phyloP scores from a whole-genome alignment of 2,888 invertebrate genomes.

The Dugesia japonica region DNA sequence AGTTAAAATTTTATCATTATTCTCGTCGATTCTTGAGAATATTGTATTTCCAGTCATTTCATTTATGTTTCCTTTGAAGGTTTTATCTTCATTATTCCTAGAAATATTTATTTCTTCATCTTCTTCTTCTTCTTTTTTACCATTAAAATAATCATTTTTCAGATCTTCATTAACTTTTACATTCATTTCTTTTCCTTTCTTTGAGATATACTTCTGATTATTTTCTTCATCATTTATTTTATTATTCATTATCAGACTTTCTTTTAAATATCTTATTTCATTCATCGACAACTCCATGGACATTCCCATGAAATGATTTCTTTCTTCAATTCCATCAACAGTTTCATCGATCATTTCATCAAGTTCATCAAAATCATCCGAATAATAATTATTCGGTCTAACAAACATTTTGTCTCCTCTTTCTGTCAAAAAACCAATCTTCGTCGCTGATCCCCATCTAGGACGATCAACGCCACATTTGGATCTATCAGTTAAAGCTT shows the following conservation, averaged over 20 bases:
- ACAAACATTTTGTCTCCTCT: conserved; percentile 14
- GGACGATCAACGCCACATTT: not conserved
- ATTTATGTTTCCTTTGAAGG: too few relatives aligned
- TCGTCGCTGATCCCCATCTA: conserved; percentile 25
- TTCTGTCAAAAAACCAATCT: not conserved
- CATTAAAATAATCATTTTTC: too few relatives aligned
- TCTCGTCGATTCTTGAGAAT: too few relatives aligned
- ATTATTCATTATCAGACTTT: not conserved
- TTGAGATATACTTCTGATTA: too few relatives aligned
- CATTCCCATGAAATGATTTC: not conserved
- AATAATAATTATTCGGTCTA: not conserved
- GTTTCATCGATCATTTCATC: not conserved
- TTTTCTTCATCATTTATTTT: not conserved
- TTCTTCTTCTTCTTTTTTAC: not conserved
- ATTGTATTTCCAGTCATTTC: not conserved
- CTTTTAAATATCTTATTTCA: not conserved
- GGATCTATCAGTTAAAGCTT: not conserved
- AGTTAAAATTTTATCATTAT: too few relatives aligned
- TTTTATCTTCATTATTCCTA: not conserved
- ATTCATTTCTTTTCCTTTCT: too few relatives aligned
- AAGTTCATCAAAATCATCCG: not conserved
- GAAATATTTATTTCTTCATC: not conserved
- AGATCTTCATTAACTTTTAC: too few relatives aligned
- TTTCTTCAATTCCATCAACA: not conserved
- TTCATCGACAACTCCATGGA: not conserved